phyloP scores from a whole-genome alignment of 2,113 vertebrate genomes.

The Petaurus breviceps region DNA sequence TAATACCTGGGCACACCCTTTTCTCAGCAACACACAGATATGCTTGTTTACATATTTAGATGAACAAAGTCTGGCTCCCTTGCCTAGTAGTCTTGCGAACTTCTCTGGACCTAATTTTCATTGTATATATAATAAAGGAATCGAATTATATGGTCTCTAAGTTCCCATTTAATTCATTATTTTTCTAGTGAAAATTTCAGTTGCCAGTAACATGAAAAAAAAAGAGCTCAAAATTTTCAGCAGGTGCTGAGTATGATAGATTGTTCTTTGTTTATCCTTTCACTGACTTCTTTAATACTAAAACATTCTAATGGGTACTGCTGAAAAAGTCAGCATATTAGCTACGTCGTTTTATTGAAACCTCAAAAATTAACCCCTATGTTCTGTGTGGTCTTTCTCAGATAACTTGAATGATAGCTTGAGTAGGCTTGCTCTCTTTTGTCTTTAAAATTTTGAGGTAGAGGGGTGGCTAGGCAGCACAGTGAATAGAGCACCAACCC shows the following conservation, averaged over 20 bases:
- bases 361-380: background rate
- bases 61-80: background rate
- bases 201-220: background rate
- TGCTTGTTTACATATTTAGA: background rate
- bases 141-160: no score
- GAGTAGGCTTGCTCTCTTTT: background rate
- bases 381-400: background rate
- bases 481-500: no score
- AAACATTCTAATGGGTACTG: background rate
- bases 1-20: background rate
- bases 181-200: no score
- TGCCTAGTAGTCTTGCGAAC: background rate
- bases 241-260: background rate
- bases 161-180: no score
- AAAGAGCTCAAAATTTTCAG: background rate
- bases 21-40: background rate
- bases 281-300: background rate
- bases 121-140: background rate
- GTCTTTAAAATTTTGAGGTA: background rate
- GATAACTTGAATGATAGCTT: background rate
- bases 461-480: no score
- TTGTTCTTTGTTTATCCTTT: background rate
- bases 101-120: background rate
- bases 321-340: background rate
- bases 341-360: background rate